Evolutionary conservation across 2,797 vertebrate genomes (phyloP).

Genomic region (Tokudaia tokunoshimensis): DNA sequence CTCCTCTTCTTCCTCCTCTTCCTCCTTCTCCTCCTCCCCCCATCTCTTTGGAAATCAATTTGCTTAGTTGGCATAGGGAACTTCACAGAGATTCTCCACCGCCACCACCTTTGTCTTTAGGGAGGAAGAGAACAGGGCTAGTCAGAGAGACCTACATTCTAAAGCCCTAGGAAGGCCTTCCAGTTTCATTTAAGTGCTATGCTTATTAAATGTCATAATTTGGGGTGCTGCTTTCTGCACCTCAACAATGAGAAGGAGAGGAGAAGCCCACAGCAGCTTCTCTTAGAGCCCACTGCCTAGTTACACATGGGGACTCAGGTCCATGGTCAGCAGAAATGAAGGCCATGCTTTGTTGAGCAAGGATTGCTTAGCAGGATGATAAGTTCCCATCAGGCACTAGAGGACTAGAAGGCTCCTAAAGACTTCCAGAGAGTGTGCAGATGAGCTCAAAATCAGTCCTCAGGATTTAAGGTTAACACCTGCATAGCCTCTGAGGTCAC

Average conservation of each 20-base stretch:
- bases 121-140: background rate
- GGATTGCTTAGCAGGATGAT: background rate
- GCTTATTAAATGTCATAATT: background rate
- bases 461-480: too few relatives aligned
- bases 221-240: background rate
- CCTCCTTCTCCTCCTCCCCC: too few relatives aligned
- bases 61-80: background rate
- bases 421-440: background rate
- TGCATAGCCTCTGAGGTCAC: accelerated
- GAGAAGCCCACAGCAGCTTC: background rate
- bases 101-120: accelerated
- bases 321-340: background rate
- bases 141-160: background rate
- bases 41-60: background rate
- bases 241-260: background rate
- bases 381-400: background rate
- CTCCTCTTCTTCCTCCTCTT: too few relatives aligned
- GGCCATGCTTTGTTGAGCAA: background rate
- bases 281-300: background rate
- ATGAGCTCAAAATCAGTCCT: background rate
- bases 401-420: background rate
- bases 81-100: background rate
- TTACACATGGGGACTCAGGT: accelerated
- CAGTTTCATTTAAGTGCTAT: background rate
- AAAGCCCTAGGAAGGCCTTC: background rate